Base-by-base conservation (phyloP, 2,797 vertebrate species). In the Bufotes viridis region DNA sequence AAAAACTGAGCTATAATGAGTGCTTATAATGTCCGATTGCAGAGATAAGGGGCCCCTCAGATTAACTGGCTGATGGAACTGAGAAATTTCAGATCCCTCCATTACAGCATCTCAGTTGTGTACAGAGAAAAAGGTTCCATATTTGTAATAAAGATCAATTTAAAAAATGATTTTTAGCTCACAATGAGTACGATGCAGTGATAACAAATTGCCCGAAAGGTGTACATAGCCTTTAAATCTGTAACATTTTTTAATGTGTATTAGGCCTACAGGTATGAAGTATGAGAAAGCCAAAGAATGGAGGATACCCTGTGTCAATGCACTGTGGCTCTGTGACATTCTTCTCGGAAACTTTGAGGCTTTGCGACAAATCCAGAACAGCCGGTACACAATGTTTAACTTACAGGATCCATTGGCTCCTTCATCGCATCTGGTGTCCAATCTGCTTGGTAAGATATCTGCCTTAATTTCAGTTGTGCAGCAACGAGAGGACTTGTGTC, bases 221-320 rank as follows among this genome's bases (percentile, higher is more conserved):
- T 34, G 29, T 34, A 34, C 29, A 34, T 34, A 2, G 29, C 29
- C 29, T 20, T 42, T 74, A 11, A 20, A 60, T 60, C 78, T 20
- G 10, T 79, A 15, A 49, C 26, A 2, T 26, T n/a, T 14, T 29
- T 60, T 67, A 8, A 7, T 75, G 12, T 55, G 11, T 24, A 55
- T 82, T 63, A 99, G 98, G 91, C 95, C 97, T 3, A 95, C 92
- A 0, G 98, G 98, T 5, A 87, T 98, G 76, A 99, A 99, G 92
- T 99, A 98, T 0, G 98, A 99, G 90, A 99, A 98, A 10, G 98
- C 98, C 82, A 98, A 97, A 90, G 98, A 99, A 92, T 99, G 98
- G 98, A 94, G 97, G 93, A 98, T 99, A 91, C 97, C 97, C 0
- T 99, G 98, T 57, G 98, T 99, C 26, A 99, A 99, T 0, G 97